These are phyloP conservation scores for Pseudomyrmex gracilis DNA, from an alignment of 1,140 invertebrate genomes.

Conservation along the genomic window DNA sequence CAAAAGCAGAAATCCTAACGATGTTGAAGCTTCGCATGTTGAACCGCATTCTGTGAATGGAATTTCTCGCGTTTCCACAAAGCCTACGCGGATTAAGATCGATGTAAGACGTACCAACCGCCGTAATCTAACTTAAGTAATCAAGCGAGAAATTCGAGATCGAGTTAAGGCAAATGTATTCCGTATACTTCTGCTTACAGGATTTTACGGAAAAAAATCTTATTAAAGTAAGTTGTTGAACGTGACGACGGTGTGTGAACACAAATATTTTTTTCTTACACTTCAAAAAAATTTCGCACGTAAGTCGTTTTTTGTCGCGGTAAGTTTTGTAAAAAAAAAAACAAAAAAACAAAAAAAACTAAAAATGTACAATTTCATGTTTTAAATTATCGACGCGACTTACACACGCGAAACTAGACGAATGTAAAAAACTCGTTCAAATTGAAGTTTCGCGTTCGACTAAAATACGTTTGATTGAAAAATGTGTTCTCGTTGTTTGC, in stretches of 20 bases:
- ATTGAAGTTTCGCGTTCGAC: not conserved
- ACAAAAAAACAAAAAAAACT: not conserved
- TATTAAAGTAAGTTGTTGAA: not conserved
- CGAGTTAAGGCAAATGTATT: constrained; percentile 30
- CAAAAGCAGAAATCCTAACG: constrained; percentile 45
- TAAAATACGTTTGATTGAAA: not conserved
- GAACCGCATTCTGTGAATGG: constrained; percentile 13
- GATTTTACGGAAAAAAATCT: not conserved
- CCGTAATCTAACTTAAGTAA: constrained; percentile 53
- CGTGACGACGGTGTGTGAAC: not conserved
- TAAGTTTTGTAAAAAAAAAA: not conserved
- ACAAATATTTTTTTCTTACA: not conserved
- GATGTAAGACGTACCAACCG: constrained; percentile 17
- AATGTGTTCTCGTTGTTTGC: not conserved
- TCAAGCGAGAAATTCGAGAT: constrained; percentile 45
- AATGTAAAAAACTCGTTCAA: not conserved
- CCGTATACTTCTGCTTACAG: not conserved
- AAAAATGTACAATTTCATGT: not conserved
- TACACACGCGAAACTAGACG: not conserved
- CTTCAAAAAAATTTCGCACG: not conserved
- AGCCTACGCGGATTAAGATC: constrained; percentile 48
- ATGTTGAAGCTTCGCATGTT: constrained; percentile 47
- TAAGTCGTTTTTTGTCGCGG: not conserved
- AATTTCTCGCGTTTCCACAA: constrained; percentile 38
- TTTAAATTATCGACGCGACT: not conserved